Base-by-base conservation (phyloP, 1,140 invertebrate species). In the Hylaeus anthracinus region DNA sequence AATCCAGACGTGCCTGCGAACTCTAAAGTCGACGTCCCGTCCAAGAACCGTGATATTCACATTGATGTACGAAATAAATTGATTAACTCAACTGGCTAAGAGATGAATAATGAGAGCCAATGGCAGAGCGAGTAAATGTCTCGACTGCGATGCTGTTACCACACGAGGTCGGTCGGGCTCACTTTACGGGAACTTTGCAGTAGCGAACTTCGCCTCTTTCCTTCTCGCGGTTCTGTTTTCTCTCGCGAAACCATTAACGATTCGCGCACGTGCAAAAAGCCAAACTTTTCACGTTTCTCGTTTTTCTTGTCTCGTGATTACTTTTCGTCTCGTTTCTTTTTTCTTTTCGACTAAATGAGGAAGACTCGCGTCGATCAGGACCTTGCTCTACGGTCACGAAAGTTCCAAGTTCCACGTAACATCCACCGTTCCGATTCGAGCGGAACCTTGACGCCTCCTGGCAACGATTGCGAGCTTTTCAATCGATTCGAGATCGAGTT, bases 41-140 rank as follows among this genome's bases (percentile, higher is more conserved):
- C 77, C 84, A 65, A 12, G 39, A 43, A 65, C 53, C 70, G 58
- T 73, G 61, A 63, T 71, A 9, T 48, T 56, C 56, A 72, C 48
- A 67, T 65, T 39, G 53, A 48, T 41, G 53, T 15, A 72, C 4
- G 45, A 71, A 61, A 41, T 8, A 67, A 56, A 56, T 10, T 14
- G 51, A 58, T 53, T 81, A 81, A 84, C 51, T 78, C 72, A 81
- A 79, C 79, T 72, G 88, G 87, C 90, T 92, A 88, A 92, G 90
- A 93, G 91, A 92, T 92, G 83, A 92, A 93, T 93, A 93, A 93
- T 93, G 92, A 93, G 92, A 93, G 92, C 91, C 92, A 93, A 93
- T 93, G 88, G 90, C 90, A 93, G 92, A 93, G 92, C 90, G 91
- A 90, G 41, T 91, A 90, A 91, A 90, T 90, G 92, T 84, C 90